A percentile compares a stretch with the other conserved stretches of the same genome.
phyloP scores from a whole-genome alignment of 2,113 vertebrate species.

The Dipodomys stephensi region DNA sequence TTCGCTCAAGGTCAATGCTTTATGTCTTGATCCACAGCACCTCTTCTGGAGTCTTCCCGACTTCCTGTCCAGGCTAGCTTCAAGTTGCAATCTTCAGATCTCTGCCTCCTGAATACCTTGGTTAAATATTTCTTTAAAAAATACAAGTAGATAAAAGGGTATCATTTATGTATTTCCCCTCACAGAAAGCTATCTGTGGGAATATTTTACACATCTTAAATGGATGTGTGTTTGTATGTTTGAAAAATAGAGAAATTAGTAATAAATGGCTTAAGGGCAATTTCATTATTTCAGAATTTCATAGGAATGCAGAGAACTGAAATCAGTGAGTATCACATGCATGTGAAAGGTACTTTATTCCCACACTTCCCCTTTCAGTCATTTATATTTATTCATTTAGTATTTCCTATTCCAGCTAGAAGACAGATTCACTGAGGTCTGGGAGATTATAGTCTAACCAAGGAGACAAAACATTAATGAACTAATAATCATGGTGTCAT shows the following conservation, averaged over 20 bases:
- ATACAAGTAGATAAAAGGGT: neutral
- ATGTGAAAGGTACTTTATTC: neutral
- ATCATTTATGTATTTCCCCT: neutral
- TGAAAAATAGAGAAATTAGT: neutral
- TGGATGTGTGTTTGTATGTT: neutral
- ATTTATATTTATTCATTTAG: neutral
- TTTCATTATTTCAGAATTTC: neutral
- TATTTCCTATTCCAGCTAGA: no score
- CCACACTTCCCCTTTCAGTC: neutral
- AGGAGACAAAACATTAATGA: no score
- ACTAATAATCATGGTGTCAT: no score
- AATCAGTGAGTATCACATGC: neutral
- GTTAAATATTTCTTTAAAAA: neutral
- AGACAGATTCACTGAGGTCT: no score
- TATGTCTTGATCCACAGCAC: no score
- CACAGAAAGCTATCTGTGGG: neutral
- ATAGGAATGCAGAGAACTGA: neutral
- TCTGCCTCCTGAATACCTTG: no score
- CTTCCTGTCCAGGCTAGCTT: no score
- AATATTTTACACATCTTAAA: constrained; percentile 1
- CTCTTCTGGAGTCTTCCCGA: no score
- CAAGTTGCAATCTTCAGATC: no score
- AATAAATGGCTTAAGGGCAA: neutral
- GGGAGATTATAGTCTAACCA: no score
- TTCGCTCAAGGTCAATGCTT: neutral